Conservation (phyloP, 1,140 invertebrate genomes). For the Macrobrachium nipponense region DNA sequence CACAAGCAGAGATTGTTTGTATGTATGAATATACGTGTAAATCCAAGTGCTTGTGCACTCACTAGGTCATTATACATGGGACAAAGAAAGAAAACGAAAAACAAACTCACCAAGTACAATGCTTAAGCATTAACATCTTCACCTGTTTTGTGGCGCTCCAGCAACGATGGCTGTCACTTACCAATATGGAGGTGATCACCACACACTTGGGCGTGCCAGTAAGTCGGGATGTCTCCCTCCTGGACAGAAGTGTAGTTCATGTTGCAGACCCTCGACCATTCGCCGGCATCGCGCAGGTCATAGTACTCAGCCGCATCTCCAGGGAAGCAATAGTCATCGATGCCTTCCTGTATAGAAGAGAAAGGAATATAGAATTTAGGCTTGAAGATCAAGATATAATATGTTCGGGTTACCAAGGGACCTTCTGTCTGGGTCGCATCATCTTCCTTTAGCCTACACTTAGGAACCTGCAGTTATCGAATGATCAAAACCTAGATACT, state of each 20-base stretch:
- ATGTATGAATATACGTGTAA: too few species aligned
- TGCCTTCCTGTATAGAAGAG: background rate
- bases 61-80: too few species aligned
- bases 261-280: background rate
- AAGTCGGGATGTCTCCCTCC: background rate
- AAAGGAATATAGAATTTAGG: background rate
- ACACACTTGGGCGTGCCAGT: constrained; percentile 9
- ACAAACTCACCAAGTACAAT: background rate
- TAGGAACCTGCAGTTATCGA: too few species aligned
- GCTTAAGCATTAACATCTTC: background rate
- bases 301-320: constrained; percentile 5
- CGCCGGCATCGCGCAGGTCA: background rate
- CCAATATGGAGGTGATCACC: constrained; percentile 14
- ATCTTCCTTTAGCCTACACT: too few species aligned
- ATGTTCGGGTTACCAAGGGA: too few species aligned
- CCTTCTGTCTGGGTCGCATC: background rate
- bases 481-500: too few species aligned
- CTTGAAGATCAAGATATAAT: background rate
- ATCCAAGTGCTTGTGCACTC: too few species aligned
- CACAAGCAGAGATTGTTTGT: too few species aligned
- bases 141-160: background rate
- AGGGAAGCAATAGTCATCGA: background rate
- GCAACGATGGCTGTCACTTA: background rate
- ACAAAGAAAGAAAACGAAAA: background rate
- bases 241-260: background rate